Evolutionary conservation across 1,140 invertebrate species (phyloP), one percentile per base, ranked within the genome.

Genomic region (Acromyrmex heyeri): DNA sequence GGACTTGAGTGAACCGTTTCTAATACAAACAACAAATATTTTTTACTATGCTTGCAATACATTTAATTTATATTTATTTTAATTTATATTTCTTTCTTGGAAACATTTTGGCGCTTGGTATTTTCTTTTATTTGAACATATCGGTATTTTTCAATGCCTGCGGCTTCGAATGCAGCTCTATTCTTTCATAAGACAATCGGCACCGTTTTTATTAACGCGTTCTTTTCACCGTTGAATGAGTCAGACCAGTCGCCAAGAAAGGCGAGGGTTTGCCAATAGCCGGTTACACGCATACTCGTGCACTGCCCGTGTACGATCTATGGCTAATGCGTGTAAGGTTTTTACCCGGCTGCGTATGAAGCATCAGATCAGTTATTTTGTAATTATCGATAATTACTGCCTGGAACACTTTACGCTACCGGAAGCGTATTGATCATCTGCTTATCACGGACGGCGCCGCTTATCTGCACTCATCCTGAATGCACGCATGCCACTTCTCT

Each of bases 191-290:
- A 83, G 78, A 87, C 65, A 83, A 65, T 83, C 69, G 69, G 55
- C 77, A 67, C 34, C 21, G 75, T 69, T 89, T 77, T 85, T 61
- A 79, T 64, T 78, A 50, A 69, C 44, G 57, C 38, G 67, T 55
- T 89, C 57, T 87, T 38, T 69, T 53, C 12, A 38, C 14, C 78
- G 85, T 70, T 48, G 90, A 88, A 87, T 93, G 91, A 93, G 86
- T 92, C 92, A 92, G 83, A 87, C 5, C 27, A 24, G 59, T 91
- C 67, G 38, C 91, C 92, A 87, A 91, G 89, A 92, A 92, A 92
- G 92, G 92, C 85, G 87, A 88, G 82, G 77, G 85, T 90, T 89
- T 85, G 87, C 85, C 62, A 83, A 83, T 44, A 44, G 48, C 70
- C 75, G 59, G 38, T 61, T 73, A 72, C 64, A 64, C 59, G 38